Evolutionary conservation across 35 echinoderm and acorn worm genomes (phyloP).

Genomic region (Apostichopus japonicus): DNA sequence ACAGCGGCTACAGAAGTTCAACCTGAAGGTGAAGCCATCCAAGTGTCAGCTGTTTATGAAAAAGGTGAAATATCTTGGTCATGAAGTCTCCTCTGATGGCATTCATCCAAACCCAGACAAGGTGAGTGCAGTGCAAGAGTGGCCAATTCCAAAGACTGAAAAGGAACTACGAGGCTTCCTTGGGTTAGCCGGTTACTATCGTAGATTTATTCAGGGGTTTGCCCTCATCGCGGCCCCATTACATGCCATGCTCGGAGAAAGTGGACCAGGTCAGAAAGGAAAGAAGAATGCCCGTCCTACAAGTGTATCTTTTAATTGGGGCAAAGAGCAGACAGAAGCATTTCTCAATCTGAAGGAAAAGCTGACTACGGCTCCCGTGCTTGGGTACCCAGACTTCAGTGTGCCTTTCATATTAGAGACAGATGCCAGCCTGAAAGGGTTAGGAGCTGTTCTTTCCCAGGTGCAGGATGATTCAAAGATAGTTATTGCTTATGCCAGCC

Average conservation of each 20-base stretch:
- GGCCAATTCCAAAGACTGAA: slow-evolving; percentile 19
- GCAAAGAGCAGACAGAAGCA: not conserved
- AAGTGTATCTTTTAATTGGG: no score
- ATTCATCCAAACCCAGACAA: slow-evolving; percentile 33
- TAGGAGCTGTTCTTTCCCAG: slow-evolving; percentile 21
- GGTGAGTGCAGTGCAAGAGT: slow-evolving; percentile 4
- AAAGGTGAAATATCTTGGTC: slow-evolving; percentile 51
- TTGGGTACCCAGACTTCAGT: slow-evolving; percentile 23
- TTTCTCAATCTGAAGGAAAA: not conserved
- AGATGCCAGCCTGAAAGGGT: not conserved
- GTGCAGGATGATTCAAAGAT: not conserved
- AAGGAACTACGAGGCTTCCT: slow-evolving; percentile 55
- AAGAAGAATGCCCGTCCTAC: no score
- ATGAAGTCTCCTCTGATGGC: no score
- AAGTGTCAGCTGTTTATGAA: slow-evolving; percentile 33
- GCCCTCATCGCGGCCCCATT: not conserved
- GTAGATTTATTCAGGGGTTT: slow-evolving; percentile 51
- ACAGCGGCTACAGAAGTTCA: not conserved
- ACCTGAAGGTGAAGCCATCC: slow-evolving; percentile 29
- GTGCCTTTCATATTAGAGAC: not conserved
- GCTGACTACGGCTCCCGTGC: not conserved
- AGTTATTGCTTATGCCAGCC: slow-evolving; percentile 18
- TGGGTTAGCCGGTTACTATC: slow-evolving; percentile 55
- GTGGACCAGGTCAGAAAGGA: no score
- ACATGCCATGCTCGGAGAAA: not conserved